These are phyloP conservation scores for Cerceris rybyensis DNA, from an alignment of 2,888 invertebrate species.

Conservation along the genomic window DNA sequence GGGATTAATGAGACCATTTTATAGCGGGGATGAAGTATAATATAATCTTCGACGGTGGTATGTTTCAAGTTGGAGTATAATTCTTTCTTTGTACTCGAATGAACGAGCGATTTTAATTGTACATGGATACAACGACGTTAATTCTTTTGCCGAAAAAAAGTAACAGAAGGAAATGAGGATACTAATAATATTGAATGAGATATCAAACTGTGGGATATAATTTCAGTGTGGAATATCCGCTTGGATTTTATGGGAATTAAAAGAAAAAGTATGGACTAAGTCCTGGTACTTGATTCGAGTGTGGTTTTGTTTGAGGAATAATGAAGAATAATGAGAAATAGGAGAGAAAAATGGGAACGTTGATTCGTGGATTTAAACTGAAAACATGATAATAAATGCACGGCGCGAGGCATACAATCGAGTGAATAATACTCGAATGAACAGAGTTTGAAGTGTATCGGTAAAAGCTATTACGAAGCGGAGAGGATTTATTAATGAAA, in stretches of 20 bases:
- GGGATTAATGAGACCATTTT: too few species aligned
- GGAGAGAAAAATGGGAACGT: background rate
- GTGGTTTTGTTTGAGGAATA: slow-evolving; percentile 24
- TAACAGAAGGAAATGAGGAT: slow-evolving; percentile 3
- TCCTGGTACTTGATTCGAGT: slow-evolving; percentile 10
- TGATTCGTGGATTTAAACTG: slow-evolving; percentile 1
- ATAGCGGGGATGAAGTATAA: background rate
- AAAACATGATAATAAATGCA: slow-evolving; percentile 38
- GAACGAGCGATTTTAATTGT: slow-evolving; percentile 26
- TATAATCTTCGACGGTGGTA: background rate
- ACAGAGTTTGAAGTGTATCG: slow-evolving; percentile 39
- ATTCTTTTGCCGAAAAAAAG: slow-evolving; percentile 14
- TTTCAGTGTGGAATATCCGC: slow-evolving; percentile 23
- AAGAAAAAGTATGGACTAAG: slow-evolving; percentile 14
- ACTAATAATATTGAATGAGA: slow-evolving; percentile 29
- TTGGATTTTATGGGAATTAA: slow-evolving; percentile 41
- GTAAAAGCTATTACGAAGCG: slow-evolving; percentile 38
- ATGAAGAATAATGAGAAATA: slow-evolving; percentile 27
- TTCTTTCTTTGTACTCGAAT: slow-evolving; percentile 1
- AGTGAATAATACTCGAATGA: slow-evolving; percentile 41
- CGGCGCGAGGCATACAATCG: slow-evolving; percentile 3
- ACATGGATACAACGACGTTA: slow-evolving; percentile 8
- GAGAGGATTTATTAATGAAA: slow-evolving; percentile 35
- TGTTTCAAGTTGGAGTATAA: background rate
- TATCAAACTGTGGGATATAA: slow-evolving; percentile 49